Percentiles rank a stretch among this genome's conserved stretches.
Conservation (phyloP, 2,888 invertebrate genomes). For the Lingula anatina region DNA sequence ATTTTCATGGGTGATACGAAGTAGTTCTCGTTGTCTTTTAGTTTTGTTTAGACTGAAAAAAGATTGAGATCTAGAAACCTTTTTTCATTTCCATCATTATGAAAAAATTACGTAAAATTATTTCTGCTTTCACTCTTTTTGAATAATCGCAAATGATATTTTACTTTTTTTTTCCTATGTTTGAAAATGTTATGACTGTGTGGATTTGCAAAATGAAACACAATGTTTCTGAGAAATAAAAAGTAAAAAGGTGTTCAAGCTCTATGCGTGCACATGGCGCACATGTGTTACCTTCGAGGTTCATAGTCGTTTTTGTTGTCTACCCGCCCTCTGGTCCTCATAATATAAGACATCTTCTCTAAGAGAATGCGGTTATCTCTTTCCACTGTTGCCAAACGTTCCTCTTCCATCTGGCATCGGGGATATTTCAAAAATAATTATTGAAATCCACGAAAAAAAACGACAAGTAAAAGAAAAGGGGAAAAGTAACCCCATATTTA, state of each 20-base stretch:
- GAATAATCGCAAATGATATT: no score
- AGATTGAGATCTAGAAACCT: no score
- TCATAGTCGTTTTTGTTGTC: slow-evolving; percentile 29
- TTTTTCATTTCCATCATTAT: neutral
- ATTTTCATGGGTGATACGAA: slow-evolving; percentile 41
- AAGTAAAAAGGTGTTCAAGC: no score
- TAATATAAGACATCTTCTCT: slow-evolving; percentile 40
- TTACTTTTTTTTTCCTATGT: no score
- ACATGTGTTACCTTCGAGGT: slow-evolving; percentile 35
- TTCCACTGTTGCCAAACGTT: slow-evolving; percentile 33
- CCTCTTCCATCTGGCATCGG: slow-evolving; percentile 36
- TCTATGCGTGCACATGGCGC: no score
- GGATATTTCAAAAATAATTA: neutral
- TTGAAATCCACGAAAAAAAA: no score
- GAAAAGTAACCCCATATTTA: no score
- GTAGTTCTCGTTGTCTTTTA: slow-evolving; percentile 34
- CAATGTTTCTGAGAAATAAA: no score
- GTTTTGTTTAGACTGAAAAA: slow-evolving; percentile 33
- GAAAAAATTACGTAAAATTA: neutral
- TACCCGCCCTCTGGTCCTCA: slow-evolving; percentile 31
- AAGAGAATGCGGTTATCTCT: slow-evolving; percentile 41
- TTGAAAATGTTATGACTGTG: no score
- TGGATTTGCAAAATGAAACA: neutral
- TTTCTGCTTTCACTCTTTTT: neutral
- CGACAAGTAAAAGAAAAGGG: no score